Conservation (phyloP, 2,797 vertebrate genomes). For the Erithacus rubecula region DNA sequence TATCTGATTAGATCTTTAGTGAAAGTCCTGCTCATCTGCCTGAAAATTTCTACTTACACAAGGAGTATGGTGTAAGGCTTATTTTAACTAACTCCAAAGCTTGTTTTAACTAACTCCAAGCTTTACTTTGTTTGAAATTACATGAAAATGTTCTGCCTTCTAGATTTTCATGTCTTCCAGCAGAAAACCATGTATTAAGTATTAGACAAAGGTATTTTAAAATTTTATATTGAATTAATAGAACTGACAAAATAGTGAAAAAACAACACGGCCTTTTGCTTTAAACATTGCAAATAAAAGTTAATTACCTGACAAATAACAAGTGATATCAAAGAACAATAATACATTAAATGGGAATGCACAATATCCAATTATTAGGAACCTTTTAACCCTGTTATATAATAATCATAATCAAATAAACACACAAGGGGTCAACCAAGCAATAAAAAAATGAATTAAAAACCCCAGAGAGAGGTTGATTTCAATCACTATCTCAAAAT, state of each 20-base stretch:
- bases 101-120: neutral
- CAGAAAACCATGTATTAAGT: neutral
- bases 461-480: neutral
- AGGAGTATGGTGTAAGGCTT: neutral
- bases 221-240: neutral
- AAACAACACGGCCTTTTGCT: neutral
- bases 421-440: neutral
- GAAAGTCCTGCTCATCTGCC: neutral
- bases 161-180: neutral
- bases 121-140: neutral
- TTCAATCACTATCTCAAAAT: neutral
- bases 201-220: neutral
- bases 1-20: constrained; percentile 20
- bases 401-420: constrained; percentile 2
- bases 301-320: constrained; percentile 2
- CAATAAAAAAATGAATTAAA: neutral
- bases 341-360: neutral
- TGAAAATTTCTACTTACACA: neutral
- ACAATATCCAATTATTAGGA: neutral
- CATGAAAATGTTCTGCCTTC: neutral
- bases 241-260: neutral
- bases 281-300: constrained; percentile 1
- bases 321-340: neutral
- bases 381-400: neutral
- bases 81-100: neutral